These are phyloP conservation scores for Microctonus brassicae DNA, from an alignment of 2,888 invertebrate genomes.

Conservation along the genomic window DNA sequence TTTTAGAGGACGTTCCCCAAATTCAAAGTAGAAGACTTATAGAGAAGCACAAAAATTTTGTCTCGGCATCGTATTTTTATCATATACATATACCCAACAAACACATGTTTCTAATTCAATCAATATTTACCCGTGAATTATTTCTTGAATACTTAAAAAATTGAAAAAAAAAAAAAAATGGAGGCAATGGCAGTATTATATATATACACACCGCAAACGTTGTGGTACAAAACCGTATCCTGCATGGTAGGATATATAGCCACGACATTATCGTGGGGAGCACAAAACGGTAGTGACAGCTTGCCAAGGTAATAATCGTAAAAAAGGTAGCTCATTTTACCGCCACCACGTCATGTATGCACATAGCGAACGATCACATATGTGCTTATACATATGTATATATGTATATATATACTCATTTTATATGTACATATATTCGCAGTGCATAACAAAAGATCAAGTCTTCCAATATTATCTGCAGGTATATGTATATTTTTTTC, in stretches of 20 bases:
- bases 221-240: constrained; percentile 11
- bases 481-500: neutral
- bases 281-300: constrained; percentile 59
- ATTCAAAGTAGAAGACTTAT: no score
- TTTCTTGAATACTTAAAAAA: neutral
- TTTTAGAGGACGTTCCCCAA: no score
- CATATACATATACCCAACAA: no score
- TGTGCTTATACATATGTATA: neutral
- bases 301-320: constrained; percentile 64
- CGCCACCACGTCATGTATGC: constrained; percentile 44
- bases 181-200: no score
- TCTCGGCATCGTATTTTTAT: no score
- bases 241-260: neutral
- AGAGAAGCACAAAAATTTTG: no score
- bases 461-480: constrained; percentile 26
- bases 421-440: no score
- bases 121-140: neutral
- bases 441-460: constrained; percentile 19
- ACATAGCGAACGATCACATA: neutral
- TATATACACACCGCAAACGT: constrained; percentile 1
- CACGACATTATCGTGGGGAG: constrained; percentile 40
- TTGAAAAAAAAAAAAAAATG: neutral
- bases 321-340: constrained; percentile 61
- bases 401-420: neutral
- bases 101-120: neutral